A percentile compares a stretch with the other conserved stretches of the same genome.
Conservation (phyloP, 1,140 invertebrate genomes). For the Cecropterus lyciades region DNA sequence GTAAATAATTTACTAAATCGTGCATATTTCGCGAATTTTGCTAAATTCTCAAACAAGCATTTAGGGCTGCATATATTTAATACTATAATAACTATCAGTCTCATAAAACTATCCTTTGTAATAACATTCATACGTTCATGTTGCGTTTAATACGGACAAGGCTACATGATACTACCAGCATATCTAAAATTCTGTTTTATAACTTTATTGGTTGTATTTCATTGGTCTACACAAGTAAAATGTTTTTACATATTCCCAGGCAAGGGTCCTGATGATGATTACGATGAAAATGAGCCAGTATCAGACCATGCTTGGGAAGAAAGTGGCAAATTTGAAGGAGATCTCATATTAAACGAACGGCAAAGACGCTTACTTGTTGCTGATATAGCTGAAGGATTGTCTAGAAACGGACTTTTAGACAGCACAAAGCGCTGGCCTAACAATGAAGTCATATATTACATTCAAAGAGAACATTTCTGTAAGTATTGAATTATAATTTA, state of each 20-base stretch:
- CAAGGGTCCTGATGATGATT: constrained; percentile 57
- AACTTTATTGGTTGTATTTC: not conserved
- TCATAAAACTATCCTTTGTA: no score
- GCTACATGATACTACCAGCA: no score
- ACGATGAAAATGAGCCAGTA: constrained; percentile 64
- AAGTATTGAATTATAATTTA: constrained; percentile 53
- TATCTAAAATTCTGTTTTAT: not conserved
- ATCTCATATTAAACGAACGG: constrained; percentile 76
- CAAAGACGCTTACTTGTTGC: constrained; percentile 76
- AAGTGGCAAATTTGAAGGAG: constrained; percentile 83
- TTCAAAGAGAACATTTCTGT: constrained; percentile 88
- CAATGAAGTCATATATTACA: constrained; percentile 87
- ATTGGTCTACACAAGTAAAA: constrained; percentile 2
- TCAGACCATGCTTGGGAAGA: constrained; percentile 80
- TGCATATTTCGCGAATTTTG: not conserved
- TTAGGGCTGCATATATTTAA: constrained; percentile 17
- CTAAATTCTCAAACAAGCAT: constrained; percentile 17
- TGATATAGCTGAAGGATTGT: constrained; percentile 72
- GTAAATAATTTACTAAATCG: constrained; percentile 19
- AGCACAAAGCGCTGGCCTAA: constrained; percentile 86
- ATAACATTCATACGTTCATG: no score
- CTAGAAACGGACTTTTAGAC: constrained; percentile 86
- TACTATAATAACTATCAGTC: not conserved
- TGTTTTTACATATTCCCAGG: constrained; percentile 43
- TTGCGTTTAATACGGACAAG: no score